Conservation (phyloP, 2,888 invertebrate genomes). For the Oligia latruncula region DNA sequence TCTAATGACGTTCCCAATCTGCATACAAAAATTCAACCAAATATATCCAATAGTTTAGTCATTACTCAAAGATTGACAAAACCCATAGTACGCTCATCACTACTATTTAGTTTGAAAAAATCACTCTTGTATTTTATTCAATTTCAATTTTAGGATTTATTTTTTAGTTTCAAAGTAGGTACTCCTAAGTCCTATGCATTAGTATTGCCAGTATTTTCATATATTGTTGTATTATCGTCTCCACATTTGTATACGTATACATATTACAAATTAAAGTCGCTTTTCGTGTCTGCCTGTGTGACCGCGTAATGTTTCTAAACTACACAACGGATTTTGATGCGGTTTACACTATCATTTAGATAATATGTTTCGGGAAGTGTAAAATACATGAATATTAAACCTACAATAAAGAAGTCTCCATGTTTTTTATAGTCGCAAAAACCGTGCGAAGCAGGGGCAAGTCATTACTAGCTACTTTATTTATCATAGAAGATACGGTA, state of each 20-base stretch:
- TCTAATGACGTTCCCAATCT: background rate
- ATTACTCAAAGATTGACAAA: background rate
- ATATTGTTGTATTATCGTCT: background rate
- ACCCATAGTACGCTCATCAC: background rate
- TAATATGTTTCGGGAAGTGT: no score
- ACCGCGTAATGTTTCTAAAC: no score
- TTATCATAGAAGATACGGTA: background rate
- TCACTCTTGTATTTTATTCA: no score
- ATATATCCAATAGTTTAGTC: background rate
- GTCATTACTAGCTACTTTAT: background rate
- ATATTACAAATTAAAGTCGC: background rate
- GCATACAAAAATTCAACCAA: background rate
- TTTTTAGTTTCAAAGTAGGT: no score
- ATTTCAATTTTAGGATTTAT: no score
- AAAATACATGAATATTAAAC: background rate
- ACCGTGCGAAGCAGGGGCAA: no score
- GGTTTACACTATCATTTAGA: background rate
- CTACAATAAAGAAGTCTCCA: no score
- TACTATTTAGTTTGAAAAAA: background rate
- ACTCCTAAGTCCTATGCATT: no score
- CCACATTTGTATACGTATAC: background rate
- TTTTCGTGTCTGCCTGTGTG: background rate
- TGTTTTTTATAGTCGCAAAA: background rate
- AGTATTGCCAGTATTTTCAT: background rate
- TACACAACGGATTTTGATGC: background rate